Evolutionary conservation across 2,113 vertebrate species (phyloP).

Genomic region (Corythornis vintsioides): DNA sequence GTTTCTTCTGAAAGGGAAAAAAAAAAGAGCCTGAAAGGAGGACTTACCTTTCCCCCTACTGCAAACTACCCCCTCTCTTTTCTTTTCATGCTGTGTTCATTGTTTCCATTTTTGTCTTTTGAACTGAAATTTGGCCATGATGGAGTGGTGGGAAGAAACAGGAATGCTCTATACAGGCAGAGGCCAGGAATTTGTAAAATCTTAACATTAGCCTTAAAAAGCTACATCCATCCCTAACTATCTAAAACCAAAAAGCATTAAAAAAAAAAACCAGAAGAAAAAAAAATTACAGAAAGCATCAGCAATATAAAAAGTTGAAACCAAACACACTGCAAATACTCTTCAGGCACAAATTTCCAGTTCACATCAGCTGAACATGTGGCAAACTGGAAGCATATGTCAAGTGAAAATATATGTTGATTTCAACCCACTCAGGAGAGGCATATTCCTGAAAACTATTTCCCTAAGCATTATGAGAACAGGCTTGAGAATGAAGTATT

Average conservation of each 20-base stretch:
- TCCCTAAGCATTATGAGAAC: background rate
- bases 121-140: background rate
- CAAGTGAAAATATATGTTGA: background rate
- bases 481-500: background rate
- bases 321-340: background rate
- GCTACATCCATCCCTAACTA: background rate
- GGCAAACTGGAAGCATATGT: rapidly evolving
- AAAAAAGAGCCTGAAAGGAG: background rate
- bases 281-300: background rate
- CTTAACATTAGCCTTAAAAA: background rate
- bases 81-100: background rate
- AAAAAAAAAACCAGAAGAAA: background rate
- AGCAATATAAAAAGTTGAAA: background rate
- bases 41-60: background rate
- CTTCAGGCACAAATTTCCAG: background rate
- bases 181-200: background rate
- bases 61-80: rapidly evolving
- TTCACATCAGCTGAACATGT: background rate
- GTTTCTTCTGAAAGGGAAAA: background rate
- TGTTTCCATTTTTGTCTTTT: background rate
- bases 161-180: background rate
- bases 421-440: background rate
- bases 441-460: background rate
- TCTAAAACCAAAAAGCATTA: background rate
- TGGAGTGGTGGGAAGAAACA: background rate